Conservation (phyloP, 2,113 vertebrate genomes). For the Gavia stellata region DNA sequence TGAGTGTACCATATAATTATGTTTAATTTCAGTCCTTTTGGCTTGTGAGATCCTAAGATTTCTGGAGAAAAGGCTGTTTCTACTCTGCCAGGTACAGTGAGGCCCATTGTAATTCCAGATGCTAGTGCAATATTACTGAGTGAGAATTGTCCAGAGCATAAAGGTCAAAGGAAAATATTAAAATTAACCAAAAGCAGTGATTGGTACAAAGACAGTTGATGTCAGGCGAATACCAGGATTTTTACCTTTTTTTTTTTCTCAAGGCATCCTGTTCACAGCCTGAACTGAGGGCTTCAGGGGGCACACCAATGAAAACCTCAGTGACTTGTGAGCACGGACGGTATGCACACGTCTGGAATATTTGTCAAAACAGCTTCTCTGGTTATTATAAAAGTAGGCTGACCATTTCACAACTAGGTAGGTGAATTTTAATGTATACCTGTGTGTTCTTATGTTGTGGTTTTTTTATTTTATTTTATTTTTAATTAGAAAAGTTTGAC, state of each 20-base stretch:
- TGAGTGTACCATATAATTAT: background rate
- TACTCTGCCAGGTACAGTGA: background rate
- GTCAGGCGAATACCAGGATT: background rate
- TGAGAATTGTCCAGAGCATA: background rate
- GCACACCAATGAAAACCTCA: background rate
- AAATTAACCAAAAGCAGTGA: background rate
- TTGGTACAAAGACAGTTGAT: background rate
- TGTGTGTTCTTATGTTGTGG: background rate
- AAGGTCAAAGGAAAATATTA: background rate
- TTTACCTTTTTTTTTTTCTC: background rate
- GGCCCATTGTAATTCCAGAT: background rate
- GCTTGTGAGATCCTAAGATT: background rate
- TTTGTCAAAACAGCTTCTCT: background rate
- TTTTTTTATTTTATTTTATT: background rate
- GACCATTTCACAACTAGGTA: background rate
- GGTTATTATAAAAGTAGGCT: background rate
- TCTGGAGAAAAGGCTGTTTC: background rate
- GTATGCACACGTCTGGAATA: background rate
- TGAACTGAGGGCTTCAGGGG: background rate
- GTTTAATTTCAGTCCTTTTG: background rate
- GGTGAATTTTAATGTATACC: background rate
- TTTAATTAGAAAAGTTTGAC: background rate
- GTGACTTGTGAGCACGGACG: background rate
- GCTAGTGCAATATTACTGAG: background rate
- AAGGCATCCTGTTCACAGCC: background rate